Conservation (phyloP, 1,140 invertebrate genomes). For the Drosophila arizonae region DNA sequence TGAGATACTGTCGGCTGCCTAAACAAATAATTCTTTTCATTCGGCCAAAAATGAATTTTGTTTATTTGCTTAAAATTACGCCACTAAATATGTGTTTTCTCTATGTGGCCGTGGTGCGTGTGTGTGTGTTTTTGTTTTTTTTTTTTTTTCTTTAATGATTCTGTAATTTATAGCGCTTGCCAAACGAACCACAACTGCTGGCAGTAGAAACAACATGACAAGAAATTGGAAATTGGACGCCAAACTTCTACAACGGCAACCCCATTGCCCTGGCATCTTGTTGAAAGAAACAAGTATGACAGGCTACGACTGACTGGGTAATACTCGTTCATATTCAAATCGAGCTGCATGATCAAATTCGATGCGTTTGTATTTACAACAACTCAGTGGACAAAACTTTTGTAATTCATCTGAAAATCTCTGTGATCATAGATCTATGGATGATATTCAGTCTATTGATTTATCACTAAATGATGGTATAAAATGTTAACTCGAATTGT, state of each 20-base stretch:
- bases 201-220: constrained; percentile 40
- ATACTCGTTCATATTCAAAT: too few species aligned
- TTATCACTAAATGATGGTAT: too few species aligned
- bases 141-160: constrained; percentile 40
- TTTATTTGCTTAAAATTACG: constrained; percentile 51
- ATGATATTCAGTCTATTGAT: too few species aligned
- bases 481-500: too few species aligned
- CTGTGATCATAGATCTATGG: too few species aligned
- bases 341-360: too few species aligned
- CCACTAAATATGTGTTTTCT: constrained; percentile 19
- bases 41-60: constrained; percentile 23
- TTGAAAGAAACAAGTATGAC: constrained; percentile 35
- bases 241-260: constrained; percentile 1
- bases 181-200: constrained; percentile 52
- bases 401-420: too few species aligned
- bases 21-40: constrained; percentile 62
- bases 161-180: constrained; percentile 63
- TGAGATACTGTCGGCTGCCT: constrained; percentile 12
- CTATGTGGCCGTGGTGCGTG: not conserved
- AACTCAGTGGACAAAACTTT: too few species aligned
- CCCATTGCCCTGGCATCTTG: constrained; percentile 28
- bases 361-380: too few species aligned
- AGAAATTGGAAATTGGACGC: constrained; percentile 9
- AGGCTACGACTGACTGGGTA: too few species aligned
- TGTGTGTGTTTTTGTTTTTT: not conserved